Conservation (phyloP, 2,888 invertebrate genomes). For the Drosophila aldrichi region DNA sequence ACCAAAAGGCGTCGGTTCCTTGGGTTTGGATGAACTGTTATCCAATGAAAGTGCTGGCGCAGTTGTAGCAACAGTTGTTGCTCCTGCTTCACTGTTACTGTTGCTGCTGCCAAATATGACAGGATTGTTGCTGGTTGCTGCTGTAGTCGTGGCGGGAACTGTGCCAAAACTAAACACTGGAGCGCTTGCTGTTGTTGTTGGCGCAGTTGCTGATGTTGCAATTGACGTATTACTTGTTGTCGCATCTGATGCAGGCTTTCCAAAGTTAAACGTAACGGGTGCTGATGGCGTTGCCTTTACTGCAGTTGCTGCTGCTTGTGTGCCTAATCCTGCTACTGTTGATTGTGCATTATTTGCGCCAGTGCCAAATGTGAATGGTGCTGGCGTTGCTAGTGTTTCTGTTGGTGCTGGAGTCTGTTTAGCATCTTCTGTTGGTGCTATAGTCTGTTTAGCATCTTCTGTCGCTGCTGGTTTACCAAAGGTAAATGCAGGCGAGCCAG, state of each 20-base stretch:
- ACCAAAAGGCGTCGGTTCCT: constrained; percentile 16
- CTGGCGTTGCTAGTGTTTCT: no score
- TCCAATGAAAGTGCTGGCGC: not conserved
- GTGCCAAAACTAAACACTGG: constrained; percentile 37
- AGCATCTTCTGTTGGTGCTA: constrained; percentile 5
- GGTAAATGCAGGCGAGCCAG: constrained; percentile 15
- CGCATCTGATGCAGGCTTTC: constrained; percentile 10
- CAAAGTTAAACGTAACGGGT: constrained; percentile 15
- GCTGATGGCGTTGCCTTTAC: not conserved
- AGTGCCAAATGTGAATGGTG: constrained; percentile 14
- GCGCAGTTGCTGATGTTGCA: not conserved
- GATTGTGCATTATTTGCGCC: not conserved
- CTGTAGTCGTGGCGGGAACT: constrained; percentile 2
- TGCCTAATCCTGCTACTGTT: not conserved
- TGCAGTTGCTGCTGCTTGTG: not conserved
- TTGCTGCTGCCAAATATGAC: constrained; percentile 11
- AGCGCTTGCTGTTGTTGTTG: constrained; percentile 6
- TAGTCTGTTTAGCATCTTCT: not conserved
- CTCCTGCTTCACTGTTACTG: constrained; percentile 4
- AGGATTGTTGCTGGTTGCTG: not conserved
- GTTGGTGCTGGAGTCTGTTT: not conserved
- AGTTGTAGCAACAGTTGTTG: constrained; percentile 1
- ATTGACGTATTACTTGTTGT: not conserved
- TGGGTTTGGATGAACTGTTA: constrained; percentile 11
- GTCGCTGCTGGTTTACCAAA: constrained; percentile 22